phyloP scores from a whole-genome alignment of 1,140 invertebrate genomes.

The Hypsibius dujardini region DNA sequence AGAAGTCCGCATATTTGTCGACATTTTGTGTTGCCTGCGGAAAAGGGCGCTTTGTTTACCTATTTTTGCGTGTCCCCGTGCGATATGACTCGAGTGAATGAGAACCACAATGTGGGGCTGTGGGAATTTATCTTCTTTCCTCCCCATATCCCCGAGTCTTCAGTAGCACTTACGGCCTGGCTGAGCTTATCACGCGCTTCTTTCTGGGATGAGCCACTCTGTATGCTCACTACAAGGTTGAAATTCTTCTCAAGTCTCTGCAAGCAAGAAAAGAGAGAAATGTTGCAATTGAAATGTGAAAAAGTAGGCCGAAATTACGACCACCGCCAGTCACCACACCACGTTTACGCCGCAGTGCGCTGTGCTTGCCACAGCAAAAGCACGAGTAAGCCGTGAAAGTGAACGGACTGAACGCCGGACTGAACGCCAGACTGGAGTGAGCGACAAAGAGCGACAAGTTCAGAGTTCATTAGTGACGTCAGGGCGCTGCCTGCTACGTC shows the following conservation, averaged over 20 bases:
- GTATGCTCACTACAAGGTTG: slow-evolving; percentile 51
- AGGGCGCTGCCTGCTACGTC: slow-evolving; percentile 16
- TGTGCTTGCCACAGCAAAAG: slow-evolving; percentile 5
- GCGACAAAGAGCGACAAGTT: slow-evolving; percentile 14
- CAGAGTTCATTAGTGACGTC: slow-evolving; percentile 20
- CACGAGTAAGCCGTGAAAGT: slow-evolving; percentile 2
- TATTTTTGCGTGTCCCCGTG: too few species aligned
- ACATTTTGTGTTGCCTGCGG: slow-evolving; percentile 53
- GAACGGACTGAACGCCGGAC: background rate
- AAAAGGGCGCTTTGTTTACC: too few species aligned
- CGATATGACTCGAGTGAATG: too few species aligned
- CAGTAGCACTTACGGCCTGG: slow-evolving; percentile 43
- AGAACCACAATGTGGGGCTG: background rate
- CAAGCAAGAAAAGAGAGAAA: too few species aligned
- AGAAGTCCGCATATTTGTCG: slow-evolving; percentile 70
- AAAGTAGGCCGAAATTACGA: slow-evolving; percentile 2
- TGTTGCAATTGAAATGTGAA: too few species aligned
- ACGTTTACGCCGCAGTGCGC: background rate
- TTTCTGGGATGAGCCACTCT: slow-evolving; percentile 66
- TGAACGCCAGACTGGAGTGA: slow-evolving; percentile 11
- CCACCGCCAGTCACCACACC: background rate
- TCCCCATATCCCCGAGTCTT: background rate
- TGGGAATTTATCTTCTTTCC: too few species aligned
- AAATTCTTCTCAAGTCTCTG: slow-evolving; percentile 76
- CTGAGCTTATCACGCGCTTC: slow-evolving; percentile 77